Percentiles rank a stretch among this genome's conserved stretches.
Evolutionary conservation across 2,113 vertebrate species (phyloP).

Genomic region (Camelus bactrianus): DNA sequence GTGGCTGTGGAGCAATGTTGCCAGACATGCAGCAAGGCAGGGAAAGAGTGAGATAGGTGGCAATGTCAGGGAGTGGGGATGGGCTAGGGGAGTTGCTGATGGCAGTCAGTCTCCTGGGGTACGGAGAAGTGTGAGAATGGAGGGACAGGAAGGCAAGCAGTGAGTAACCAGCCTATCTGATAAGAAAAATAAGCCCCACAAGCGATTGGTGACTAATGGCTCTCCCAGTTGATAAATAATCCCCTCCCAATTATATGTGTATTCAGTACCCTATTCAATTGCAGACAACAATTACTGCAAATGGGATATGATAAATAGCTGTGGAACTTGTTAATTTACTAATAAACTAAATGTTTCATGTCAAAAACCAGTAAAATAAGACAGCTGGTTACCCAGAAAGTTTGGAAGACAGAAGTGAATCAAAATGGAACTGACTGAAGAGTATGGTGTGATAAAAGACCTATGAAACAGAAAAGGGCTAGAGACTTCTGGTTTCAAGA

Average conservation of each 20-base stretch:
- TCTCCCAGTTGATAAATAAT: neutral
- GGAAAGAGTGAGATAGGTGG: neutral
- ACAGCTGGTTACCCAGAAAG: neutral
- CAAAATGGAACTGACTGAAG: neutral
- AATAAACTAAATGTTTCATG: slow-evolving; percentile 4
- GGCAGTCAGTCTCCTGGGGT: neutral
- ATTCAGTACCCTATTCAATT: neutral
- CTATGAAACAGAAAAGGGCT: neutral
- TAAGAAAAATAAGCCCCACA: neutral
- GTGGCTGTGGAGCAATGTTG: neutral
- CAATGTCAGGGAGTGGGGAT: neutral
- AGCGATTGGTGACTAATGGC: neutral
- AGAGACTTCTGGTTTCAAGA: slow-evolving; percentile 15
- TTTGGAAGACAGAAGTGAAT: slow-evolving; percentile 33
- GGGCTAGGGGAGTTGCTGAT: neutral
- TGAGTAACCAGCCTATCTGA: neutral
- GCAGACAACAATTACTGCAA: neutral
- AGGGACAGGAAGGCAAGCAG: neutral
- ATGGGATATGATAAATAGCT: neutral
- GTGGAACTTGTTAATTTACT: slow-evolving; percentile 45
- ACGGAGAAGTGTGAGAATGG: neutral
- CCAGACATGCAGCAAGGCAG: neutral
- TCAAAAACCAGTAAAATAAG: slow-evolving; percentile 26
- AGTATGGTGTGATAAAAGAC: neutral
- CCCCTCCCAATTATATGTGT: neutral